Evolutionary conservation across 2,888 invertebrate genomes (phyloP).

Genomic region (Nipponacmea schrenckii): DNA sequence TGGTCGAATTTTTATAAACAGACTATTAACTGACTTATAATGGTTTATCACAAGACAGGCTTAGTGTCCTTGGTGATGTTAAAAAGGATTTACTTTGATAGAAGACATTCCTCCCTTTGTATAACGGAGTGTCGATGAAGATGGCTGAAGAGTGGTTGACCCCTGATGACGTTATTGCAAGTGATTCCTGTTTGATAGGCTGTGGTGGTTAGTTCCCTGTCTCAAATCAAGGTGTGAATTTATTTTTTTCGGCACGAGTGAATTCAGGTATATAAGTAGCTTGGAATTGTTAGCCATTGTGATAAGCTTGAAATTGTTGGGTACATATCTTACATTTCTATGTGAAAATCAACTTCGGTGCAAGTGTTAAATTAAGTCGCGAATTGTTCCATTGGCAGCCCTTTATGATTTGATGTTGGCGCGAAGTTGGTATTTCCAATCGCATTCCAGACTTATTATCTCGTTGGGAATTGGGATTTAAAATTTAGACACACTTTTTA

Average conservation of each 20-base stretch:
- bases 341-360: slow-evolving; percentile 21
- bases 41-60: too few relatives aligned
- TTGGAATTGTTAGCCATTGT: slow-evolving; percentile 25
- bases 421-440: slow-evolving; percentile 10
- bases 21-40: too few relatives aligned
- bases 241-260: slow-evolving; percentile 14
- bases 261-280: slow-evolving; percentile 16
- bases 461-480: slow-evolving; percentile 17
- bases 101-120: slow-evolving; percentile 18
- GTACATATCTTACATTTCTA: slow-evolving; percentile 7
- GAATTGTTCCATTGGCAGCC: slow-evolving; percentile 14
- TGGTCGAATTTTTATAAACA: too few relatives aligned
- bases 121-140: slow-evolving; percentile 28
- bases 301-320: slow-evolving; percentile 23
- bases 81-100: slow-evolving; percentile 24
- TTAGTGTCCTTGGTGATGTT: slow-evolving; percentile 11
- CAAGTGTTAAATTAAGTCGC: slow-evolving; percentile 17
- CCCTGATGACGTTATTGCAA: slow-evolving; percentile 15
- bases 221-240: not conserved
- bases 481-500: not conserved
- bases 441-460: slow-evolving; percentile 23
- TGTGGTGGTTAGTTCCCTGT: too few relatives aligned
- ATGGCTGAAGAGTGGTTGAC: slow-evolving; percentile 17
- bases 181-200: too few relatives aligned
- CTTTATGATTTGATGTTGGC: slow-evolving; percentile 19